These are phyloP conservation scores for Todus mexicanus DNA, from an alignment of 2,797 vertebrate species.

Conservation along the genomic window DNA sequence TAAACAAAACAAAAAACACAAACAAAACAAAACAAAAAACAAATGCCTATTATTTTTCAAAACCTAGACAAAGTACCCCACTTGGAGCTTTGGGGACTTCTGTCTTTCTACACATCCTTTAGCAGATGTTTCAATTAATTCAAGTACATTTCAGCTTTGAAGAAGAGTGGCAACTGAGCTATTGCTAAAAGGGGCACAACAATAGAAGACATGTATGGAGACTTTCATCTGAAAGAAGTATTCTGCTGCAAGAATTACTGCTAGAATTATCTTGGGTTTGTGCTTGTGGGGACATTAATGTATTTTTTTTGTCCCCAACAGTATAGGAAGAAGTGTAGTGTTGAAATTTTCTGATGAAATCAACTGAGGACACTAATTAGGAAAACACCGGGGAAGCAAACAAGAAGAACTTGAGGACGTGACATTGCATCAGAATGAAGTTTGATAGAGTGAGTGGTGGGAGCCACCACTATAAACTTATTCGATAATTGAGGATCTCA, in stretches of 20 bases:
- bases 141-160: not conserved
- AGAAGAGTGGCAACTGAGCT: not conserved
- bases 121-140: not conserved
- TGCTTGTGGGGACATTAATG: rapidly evolving
- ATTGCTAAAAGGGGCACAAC: not conserved
- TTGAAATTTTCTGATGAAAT: not conserved
- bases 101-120: not conserved
- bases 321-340: not conserved
- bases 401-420: not conserved
- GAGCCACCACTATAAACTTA: not conserved
- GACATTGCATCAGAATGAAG: not conserved
- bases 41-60: no score
- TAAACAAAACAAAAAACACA: no score
- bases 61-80: not conserved
- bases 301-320: not conserved
- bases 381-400: not conserved
- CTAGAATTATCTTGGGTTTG: not conserved
- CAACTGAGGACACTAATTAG: not conserved
- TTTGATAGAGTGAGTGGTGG: not conserved
- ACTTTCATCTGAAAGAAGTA: not conserved
- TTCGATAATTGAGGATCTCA: not conserved
- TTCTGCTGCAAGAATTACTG: not conserved
- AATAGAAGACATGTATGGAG: not conserved
- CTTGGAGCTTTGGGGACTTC: not conserved
- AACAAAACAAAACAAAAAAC: no score